Base-by-base conservation (phyloP, 1,140 invertebrate species). In the Leptoteleia sp. region DNA sequence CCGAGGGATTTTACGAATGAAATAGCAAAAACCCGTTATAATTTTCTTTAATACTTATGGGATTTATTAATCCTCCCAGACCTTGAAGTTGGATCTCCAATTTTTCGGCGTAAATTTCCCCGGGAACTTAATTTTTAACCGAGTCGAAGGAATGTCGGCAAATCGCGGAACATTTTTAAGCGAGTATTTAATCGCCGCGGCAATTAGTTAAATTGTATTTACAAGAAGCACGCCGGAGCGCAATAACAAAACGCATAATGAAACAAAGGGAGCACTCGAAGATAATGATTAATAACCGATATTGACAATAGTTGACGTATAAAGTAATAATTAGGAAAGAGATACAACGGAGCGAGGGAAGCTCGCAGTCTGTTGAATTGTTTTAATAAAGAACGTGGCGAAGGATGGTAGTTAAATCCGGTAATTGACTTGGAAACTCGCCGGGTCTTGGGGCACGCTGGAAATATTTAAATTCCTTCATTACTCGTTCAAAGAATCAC, bases 401-500 rank as follows among this genome's bases (percentile, higher is more conserved):
- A 79, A 81, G 75, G 76, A 83, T 81, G 82, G 80, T 82, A 81
- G 77, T 84, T 83, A 81, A 84, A 87, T 86, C 83, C 80, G 81
- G 84, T 84, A 87, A 87, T 87, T 87, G 85, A 86, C 83, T 86
- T 85, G 85, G 84, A 83, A 86, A 83, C 82, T 84, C 78, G 76
- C 72, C 42, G 77, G 65, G 62, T 82, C 45, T 50, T n/a, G 59
- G 62, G 52, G 64, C 54, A 71, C 65, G 70, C 59, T 79, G 79
- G 79, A 82, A 87, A 87, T 87, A 87, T 87, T 86, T 83, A 87
- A 87, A 86, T 87, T 86, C 79, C 84, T 86, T 87, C 85, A 82
- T 87, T 86, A 86, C 81, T 85, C 82, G 80, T 78, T 83, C 76
- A 84, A 84, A 85, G 84, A 86, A 85, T 87, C 82, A 65, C 82